Conservation (phyloP, 2,113 vertebrate genomes). For the Oncorhynchus kisutch region DNA sequence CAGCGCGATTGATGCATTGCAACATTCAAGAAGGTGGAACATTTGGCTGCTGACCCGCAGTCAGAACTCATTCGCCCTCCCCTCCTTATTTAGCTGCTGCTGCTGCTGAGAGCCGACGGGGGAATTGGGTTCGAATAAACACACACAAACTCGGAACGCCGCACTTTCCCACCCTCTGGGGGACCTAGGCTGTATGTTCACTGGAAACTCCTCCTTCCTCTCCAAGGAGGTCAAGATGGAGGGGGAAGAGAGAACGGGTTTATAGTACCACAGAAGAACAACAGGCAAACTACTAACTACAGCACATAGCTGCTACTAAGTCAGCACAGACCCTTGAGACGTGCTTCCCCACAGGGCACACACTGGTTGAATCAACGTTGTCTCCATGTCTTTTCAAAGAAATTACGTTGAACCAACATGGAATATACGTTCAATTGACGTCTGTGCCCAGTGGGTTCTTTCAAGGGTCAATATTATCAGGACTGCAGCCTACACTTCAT, state of each 20-base stretch:
- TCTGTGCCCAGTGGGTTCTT: neutral
- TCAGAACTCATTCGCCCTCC: conserved; percentile 65
- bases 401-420: no score
- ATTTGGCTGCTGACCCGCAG: conserved; percentile 77
- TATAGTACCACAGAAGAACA: neutral
- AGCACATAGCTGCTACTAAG: no score
- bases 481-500: no score
- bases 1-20: conserved; percentile 72
- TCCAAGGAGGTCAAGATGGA: conserved; percentile 60
- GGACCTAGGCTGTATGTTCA: conserved; percentile 41
- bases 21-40: conserved; percentile 78
- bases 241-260: conserved; percentile 26
- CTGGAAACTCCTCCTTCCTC: conserved; percentile 59
- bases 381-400: no score
- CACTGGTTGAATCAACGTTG: no score
- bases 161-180: conserved; percentile 66
- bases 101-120: conserved; percentile 45
- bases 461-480: neutral
- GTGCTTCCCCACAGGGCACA: no score
- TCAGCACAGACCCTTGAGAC: no score
- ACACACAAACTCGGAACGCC: conserved; percentile 40
- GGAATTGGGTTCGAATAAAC: conserved; percentile 55
- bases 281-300: no score
- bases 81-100: conserved; percentile 60
- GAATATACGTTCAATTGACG: no score